These are phyloP conservation scores for Autographa pulchrina DNA, from an alignment of 2,888 invertebrate genomes.

Conservation along the genomic window DNA sequence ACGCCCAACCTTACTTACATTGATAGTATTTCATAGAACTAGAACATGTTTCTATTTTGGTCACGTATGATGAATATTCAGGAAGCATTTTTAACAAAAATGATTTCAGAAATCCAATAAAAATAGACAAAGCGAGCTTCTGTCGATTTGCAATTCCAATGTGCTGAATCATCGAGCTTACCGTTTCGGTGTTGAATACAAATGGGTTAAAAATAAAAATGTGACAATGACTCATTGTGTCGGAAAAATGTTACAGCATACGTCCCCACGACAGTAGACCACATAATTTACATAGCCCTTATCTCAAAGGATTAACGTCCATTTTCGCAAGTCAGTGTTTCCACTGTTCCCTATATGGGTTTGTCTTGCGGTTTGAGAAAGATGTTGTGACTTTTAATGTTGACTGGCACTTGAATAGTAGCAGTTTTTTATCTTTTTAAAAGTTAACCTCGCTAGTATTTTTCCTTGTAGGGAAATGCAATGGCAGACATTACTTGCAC, in stretches of 20 bases:
- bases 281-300: not conserved
- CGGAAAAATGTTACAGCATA: conserved; percentile 40
- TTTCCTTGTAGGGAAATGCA: not conserved
- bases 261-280: not conserved
- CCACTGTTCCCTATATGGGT: not conserved
- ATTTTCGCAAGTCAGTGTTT: not conserved
- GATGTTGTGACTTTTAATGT: not conserved
- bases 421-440: not conserved
- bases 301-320: not conserved
- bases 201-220: conserved; percentile 77
- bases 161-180: conserved; percentile 75
- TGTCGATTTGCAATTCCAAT: conserved; percentile 65
- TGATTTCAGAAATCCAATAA: conserved; percentile 50
- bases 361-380: not conserved
- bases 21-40: not conserved
- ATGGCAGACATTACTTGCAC: not conserved
- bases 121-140: conserved; percentile 39
- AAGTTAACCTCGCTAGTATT: not conserved
- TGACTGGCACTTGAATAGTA: conserved; percentile 10
- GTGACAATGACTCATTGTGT: conserved; percentile 70
- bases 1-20: too few relatives aligned
- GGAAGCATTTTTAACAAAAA: conserved; percentile 38
- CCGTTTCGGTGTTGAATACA: conserved; percentile 76
- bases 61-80: conserved; percentile 2
- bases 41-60: conserved; percentile 6